Evolutionary conservation across 1,140 invertebrate species (phyloP), one percentile per base, ranked within the genome.

Genomic region (Chrysomallon squamiferum): DNA sequence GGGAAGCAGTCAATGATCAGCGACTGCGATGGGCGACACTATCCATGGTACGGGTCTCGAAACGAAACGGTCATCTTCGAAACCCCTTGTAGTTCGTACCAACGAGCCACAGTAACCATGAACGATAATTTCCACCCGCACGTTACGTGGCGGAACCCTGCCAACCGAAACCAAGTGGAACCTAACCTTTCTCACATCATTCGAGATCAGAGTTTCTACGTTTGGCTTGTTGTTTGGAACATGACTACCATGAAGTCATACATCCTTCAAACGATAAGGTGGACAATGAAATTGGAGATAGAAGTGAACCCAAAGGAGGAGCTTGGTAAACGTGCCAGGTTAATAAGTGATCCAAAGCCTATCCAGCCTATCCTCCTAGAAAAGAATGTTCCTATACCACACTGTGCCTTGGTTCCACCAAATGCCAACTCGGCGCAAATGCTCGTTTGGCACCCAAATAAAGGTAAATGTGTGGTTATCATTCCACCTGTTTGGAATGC

Each of bases 71-170:
- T 76, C 6, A 75, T 77, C 7, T 78, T 86, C 50, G 73, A 83
- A 56, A 82, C 83, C 18, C 83, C 84, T 2, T 83, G 80, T 52
- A 73, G 76, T 35, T 76, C 75, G 58, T 77, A 75, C 62, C 78
- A 84, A 47, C 75, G 74, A 15, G 78, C 82, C 29, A 81, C 76
- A 0, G 74, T 86, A 11, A 80, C 74, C 52, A 85, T 86, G 84
- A 85, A 83, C 67, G 85, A 86, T 71, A 85, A 85, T 72, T 86
- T 86, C 74, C 83, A 85, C 72, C 85, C 85, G 6, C 79, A 85
- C 66, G 81, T 86, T n/a, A 85, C 85, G 7, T 85, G 85, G 85
- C 73, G 82, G 22, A 81, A 84, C 35, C 85, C 85, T 22, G 77
- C 80, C 62, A 78, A 76, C 45, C 67, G 76, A 15, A 74, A 78